Percentiles rank a stretch among this genome's conserved stretches.
phyloP scores from a whole-genome alignment of 1,140 invertebrate genomes.

The Callitettix versicolor region DNA sequence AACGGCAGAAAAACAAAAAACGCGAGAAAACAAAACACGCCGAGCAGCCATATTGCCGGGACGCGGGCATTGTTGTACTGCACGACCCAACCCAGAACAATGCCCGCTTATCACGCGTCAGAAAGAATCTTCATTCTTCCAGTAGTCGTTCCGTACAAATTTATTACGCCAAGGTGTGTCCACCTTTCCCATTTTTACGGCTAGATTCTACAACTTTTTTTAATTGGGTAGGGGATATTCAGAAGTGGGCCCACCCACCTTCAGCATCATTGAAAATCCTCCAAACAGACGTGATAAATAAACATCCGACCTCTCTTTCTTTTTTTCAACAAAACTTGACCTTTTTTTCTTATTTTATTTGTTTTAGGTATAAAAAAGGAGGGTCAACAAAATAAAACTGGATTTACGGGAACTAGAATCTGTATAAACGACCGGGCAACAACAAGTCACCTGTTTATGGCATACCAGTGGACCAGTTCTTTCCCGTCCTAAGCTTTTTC shows the following conservation, averaged over 20 bases:
- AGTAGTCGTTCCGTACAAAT: neutral
- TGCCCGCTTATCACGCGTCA: neutral
- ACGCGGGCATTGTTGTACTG: neutral
- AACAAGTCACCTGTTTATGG: neutral
- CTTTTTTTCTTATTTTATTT: constrained; percentile 8
- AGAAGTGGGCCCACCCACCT: constrained; percentile 6
- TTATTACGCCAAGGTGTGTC: constrained; percentile 3
- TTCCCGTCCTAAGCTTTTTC: too few species aligned
- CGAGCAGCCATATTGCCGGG: constrained; percentile 6
- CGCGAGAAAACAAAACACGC: neutral
- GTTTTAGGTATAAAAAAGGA: neutral
- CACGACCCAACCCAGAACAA: too few species aligned
- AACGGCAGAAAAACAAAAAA: neutral
- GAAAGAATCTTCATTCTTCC: neutral
- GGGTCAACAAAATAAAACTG: constrained; percentile 5
- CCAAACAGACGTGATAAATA: constrained; percentile 6
- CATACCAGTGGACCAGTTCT: too few species aligned
- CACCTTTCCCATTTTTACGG: neutral
- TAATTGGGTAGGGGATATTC: neutral
- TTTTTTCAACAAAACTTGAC: neutral
- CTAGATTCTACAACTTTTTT: constrained; percentile 3
- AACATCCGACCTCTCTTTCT: constrained; percentile 6
- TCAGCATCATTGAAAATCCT: constrained; percentile 7
- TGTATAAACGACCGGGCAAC: constrained; percentile 6
- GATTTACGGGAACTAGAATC: constrained; percentile 9